A percentile compares a stretch with the other conserved stretches of the same genome.
phyloP scores from a whole-genome alignment of 2,113 vertebrate species.

The Aleadryas rufinucha region DNA sequence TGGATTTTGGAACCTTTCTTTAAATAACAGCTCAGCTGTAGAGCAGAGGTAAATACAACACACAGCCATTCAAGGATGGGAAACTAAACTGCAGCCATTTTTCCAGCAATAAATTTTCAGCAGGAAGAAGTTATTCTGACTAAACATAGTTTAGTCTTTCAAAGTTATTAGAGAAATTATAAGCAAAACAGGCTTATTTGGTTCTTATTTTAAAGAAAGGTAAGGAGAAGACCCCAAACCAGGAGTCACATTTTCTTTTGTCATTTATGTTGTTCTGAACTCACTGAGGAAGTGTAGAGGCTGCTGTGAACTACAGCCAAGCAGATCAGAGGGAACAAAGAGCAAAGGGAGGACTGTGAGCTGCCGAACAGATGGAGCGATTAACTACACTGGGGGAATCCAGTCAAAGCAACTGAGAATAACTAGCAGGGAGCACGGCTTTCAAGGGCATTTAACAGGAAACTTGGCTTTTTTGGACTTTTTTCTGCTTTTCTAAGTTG shows the following conservation, averaged over 20 bases:
- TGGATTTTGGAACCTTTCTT: neutral
- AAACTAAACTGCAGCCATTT: neutral
- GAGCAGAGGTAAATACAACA: neutral
- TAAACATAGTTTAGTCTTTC: neutral
- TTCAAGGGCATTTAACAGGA: neutral
- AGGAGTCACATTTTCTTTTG: neutral
- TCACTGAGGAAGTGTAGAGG: neutral
- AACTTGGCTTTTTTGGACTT: neutral
- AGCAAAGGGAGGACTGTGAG: neutral
- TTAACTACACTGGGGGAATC: neutral
- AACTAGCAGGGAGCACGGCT: neutral
- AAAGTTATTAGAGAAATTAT: neutral
- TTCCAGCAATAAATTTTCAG: neutral
- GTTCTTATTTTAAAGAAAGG: neutral
- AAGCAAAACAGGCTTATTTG: neutral
- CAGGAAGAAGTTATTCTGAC: neutral
- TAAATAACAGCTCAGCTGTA: neutral
- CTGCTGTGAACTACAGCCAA: neutral
- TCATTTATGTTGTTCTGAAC: neutral
- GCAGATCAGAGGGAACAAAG: neutral
- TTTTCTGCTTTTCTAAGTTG: neutral
- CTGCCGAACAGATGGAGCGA: neutral
- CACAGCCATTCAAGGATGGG: neutral
- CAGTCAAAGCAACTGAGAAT: neutral
- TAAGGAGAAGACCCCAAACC: neutral